Evolutionary conservation across 2,113 vertebrate species (phyloP).

Genomic region (Podiceps cristatus): DNA sequence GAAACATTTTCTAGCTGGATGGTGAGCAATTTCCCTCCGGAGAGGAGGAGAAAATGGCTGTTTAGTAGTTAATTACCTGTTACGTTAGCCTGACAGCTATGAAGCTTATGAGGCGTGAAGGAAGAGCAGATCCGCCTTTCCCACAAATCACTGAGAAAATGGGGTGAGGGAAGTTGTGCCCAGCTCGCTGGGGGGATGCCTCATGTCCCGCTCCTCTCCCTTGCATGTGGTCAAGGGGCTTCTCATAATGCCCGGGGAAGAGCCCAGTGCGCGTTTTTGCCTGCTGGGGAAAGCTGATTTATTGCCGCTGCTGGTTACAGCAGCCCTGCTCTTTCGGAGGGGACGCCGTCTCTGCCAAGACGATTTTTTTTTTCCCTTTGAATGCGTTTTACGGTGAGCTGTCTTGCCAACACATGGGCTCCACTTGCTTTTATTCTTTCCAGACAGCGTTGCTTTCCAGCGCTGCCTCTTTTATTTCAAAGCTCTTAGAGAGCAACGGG

Average conservation of each 20-base stretch:
- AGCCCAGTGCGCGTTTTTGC: neutral
- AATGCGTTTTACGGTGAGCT: slow-evolving; percentile 33
- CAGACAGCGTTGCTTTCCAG: slow-evolving; percentile 33
- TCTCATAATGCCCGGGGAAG: neutral
- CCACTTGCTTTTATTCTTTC: slow-evolving; percentile 59
- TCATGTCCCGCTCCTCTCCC: neutral
- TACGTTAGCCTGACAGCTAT: slow-evolving; percentile 62
- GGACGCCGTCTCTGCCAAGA: neutral
- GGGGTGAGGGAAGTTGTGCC: neutral
- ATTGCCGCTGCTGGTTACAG: neutral
- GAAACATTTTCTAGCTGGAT: slow-evolving; percentile 71
- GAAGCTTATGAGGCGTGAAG: slow-evolving; percentile 69
- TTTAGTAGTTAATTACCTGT: slow-evolving; percentile 77
- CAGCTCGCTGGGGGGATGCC: neutral
- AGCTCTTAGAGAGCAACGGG: neutral
- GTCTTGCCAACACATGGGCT: slow-evolving; percentile 36
- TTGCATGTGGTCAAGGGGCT: neutral
- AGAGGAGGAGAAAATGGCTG: slow-evolving; percentile 69
- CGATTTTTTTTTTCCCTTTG: slow-evolving; percentile 25
- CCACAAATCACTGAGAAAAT: slow-evolving; percentile 12
- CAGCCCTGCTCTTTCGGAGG: neutral
- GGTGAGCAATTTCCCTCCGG: slow-evolving; percentile 60
- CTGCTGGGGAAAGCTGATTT: neutral
- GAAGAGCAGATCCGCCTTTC: neutral
- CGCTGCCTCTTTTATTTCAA: slow-evolving; percentile 46